Conservation (phyloP, 2,888 invertebrate genomes). For the Polylopha cassiicola region DNA sequence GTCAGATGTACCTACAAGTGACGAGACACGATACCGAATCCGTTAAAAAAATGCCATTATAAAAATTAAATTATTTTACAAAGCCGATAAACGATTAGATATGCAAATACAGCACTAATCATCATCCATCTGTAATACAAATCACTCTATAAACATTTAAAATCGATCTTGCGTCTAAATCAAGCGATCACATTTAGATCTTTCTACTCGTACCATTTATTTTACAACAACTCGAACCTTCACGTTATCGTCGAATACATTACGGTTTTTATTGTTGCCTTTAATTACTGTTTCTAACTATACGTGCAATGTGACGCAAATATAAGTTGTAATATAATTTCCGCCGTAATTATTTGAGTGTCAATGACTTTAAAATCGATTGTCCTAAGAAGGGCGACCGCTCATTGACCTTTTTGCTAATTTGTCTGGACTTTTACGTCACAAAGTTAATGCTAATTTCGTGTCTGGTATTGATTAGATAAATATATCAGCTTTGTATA, state of each 20-base stretch:
- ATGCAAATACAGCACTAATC: conserved; percentile 14
- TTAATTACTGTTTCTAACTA: background rate
- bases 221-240: background rate
- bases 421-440: conserved; percentile 4
- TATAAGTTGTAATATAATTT: background rate
- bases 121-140: conserved; percentile 12
- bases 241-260: background rate
- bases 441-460: too few relatives aligned
- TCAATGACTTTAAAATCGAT: conserved; percentile 21
- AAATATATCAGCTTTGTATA: too few relatives aligned
- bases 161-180: conserved; percentile 6
- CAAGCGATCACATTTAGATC: conserved; percentile 18
- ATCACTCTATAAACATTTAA: conserved; percentile 13
- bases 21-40: too few relatives aligned
- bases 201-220: background rate
- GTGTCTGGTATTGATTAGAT: too few relatives aligned
- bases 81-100: background rate
- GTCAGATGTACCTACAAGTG: too few relatives aligned
- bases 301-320: background rate
- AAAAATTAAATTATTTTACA: background rate
- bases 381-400: conserved; percentile 18
- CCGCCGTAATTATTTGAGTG: background rate
- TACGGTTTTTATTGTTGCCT: background rate
- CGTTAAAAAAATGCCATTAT: too few relatives aligned
- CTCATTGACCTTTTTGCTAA: conserved; percentile 6